Base-by-base conservation (phyloP, 1,140 invertebrate species). In the Danaus melanippus region DNA sequence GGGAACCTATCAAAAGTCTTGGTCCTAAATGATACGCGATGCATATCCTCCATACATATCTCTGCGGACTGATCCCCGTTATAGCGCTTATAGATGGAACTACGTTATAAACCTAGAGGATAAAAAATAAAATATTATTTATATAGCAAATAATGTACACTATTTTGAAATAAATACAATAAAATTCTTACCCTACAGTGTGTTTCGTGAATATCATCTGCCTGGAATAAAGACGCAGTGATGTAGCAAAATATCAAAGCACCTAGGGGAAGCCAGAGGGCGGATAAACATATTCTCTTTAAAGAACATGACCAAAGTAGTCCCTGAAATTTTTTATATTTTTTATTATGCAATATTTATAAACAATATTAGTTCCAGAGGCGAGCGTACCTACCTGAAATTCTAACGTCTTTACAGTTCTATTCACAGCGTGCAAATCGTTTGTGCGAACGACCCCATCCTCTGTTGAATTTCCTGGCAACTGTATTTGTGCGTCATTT, bases 61-160 rank as follows among this genome's bases (percentile, higher is more conserved):
- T 90, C 84, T 97, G 95, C 41, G 96, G 96, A 69, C 94, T 95
- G 69, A 97, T 93, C 15, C 95, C 95, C 56, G 95, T 96, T 79
- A 96, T 94, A 58, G 95, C 94, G 90, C 94, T 96, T 89, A 97
- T 96, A 69, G 94, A 96, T 69, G 95, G 95, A 74, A 96, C 92
- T 85, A 96, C 91, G 87, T 97, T 96, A 79, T 95, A 96, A 58
- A 96, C 95, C 95, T 97, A 53, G 75, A 58, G 52, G 44, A 43
- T 4, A 55, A 62, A 55, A 53, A 50, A 4, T 42, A n/a, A 45
- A 45, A 10, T 12, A 12, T 8, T 49, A 43, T 3, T 32, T 32
- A 5, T 32, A 32, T 32, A 32, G 21, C 2, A 32, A 32, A 32
- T 32, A 32, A 32, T 32, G 6, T 5, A 8, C 21, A 32, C 6